A percentile compares a stretch with the other conserved stretches of the same genome.
Evolutionary conservation across 2,888 invertebrate genomes (phyloP).

Genomic region (Deilephila elpenor): DNA sequence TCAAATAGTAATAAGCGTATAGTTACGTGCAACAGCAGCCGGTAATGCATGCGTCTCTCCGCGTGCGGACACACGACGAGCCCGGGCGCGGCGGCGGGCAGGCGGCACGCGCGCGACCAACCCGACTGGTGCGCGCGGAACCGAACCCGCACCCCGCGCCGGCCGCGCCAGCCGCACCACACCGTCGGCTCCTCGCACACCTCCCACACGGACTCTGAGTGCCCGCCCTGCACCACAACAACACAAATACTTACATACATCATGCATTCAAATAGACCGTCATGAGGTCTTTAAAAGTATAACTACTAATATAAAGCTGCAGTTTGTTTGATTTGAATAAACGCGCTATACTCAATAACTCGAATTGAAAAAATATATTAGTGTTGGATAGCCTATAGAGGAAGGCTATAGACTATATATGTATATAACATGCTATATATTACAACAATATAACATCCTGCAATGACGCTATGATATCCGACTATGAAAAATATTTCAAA

Average conservation of each 20-base stretch:
- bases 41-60: constrained; percentile 89
- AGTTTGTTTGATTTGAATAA: too few species aligned
- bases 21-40: constrained; percentile 87
- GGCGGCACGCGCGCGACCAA: constrained; percentile 81
- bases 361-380: too few species aligned
- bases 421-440: too few species aligned
- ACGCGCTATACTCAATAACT: too few species aligned
- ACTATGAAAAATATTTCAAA: too few species aligned
- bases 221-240: constrained; percentile 80
- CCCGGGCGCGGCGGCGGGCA: constrained; percentile 90
- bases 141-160: constrained; percentile 59
- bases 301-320: too few species aligned
- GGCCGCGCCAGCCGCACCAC: constrained; percentile 70
- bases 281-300: not conserved
- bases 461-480: too few species aligned
- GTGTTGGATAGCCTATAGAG: too few species aligned
- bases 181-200: constrained; percentile 87
- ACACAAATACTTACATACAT: not conserved
- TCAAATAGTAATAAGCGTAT: not conserved
- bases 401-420: too few species aligned
- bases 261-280: not conserved
- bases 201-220: constrained; percentile 85
- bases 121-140: constrained; percentile 61
- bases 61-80: constrained; percentile 89
- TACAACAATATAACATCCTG: too few species aligned